A percentile compares a stretch with the other conserved stretches of the same genome.
phyloP scores from a whole-genome alignment of 2,888 invertebrate genomes.

The Lochmaea crataegi region DNA sequence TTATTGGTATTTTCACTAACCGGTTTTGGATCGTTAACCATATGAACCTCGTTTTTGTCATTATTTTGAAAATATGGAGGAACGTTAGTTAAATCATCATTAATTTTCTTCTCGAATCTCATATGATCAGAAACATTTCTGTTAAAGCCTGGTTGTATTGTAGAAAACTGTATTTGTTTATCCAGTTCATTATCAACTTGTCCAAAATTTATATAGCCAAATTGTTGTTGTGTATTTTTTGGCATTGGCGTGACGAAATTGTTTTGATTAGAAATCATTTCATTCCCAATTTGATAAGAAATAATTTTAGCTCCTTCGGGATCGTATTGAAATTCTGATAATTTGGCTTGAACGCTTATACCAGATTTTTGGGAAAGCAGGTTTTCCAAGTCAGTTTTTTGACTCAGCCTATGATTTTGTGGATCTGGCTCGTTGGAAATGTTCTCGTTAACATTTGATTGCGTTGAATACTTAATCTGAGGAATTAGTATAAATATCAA shows the following conservation, averaged over 20 bases:
- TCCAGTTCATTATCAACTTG: neutral
- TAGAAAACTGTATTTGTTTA: neutral
- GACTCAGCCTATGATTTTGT: slow-evolving; percentile 17
- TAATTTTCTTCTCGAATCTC: neutral
- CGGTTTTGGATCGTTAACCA: neutral
- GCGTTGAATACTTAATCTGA: too few species aligned
- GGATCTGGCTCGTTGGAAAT: neutral
- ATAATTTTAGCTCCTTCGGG: neutral
- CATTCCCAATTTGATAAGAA: neutral
- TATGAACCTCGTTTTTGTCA: neutral
- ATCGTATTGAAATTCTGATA: slow-evolving; percentile 22
- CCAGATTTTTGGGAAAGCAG: slow-evolving; percentile 30
- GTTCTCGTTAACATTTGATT: neutral
- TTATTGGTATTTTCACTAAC: neutral
- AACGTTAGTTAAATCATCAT: neutral
- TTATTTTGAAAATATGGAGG: neutral
- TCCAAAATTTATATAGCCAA: neutral
- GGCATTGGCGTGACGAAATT: neutral
- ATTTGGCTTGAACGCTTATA: slow-evolving; percentile 15
- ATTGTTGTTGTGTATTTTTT: neutral
- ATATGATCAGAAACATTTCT: neutral
- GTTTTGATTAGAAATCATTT: too few species aligned
- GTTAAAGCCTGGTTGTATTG: neutral
- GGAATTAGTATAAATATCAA: too few species aligned
- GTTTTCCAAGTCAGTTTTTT: slow-evolving; percentile 15